Percentiles rank a stretch among this genome's conserved stretches.
Evolutionary conservation across 2,888 invertebrate species (phyloP).

Genomic region (Eilema caniola): DNA sequence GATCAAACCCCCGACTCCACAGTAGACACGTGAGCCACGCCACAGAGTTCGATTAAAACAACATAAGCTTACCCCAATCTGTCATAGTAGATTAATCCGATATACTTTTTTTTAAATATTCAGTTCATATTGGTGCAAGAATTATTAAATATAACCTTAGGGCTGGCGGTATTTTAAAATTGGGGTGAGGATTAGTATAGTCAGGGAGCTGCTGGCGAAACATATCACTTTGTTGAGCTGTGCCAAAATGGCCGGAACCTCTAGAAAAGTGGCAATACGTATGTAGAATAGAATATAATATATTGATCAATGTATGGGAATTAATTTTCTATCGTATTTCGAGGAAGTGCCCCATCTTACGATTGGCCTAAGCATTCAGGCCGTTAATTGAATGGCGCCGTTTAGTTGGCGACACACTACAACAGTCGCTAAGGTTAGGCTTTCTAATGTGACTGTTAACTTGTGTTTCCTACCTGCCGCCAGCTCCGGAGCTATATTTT

Average conservation of each 20-base stretch:
- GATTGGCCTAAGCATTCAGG: no score
- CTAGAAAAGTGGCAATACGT: no score
- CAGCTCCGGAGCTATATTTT: constrained; percentile 3
- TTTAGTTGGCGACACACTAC: no score
- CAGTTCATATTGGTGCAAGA: constrained; percentile 12
- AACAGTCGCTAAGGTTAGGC: no score
- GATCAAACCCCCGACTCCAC: no score
- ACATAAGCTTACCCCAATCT: not conserved
- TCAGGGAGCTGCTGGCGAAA: not conserved
- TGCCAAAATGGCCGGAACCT: no score
- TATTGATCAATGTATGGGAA: not conserved
- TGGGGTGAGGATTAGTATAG: constrained; percentile 6
- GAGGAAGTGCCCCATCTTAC: no score
- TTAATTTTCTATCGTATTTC: no score
- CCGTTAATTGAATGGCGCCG: no score
- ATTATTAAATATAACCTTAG: constrained; percentile 10
- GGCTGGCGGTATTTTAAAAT: constrained; percentile 4
- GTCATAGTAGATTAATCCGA: not conserved
- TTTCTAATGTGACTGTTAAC: not conserved
- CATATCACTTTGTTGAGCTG: not conserved
- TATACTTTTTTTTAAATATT: not conserved
- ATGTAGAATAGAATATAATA: no score
- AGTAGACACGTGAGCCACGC: no score
- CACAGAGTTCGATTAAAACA: not conserved
- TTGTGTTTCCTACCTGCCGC: not conserved